phyloP scores from a whole-genome alignment of 2,888 invertebrate species.

The Fragum whitleyi region DNA sequence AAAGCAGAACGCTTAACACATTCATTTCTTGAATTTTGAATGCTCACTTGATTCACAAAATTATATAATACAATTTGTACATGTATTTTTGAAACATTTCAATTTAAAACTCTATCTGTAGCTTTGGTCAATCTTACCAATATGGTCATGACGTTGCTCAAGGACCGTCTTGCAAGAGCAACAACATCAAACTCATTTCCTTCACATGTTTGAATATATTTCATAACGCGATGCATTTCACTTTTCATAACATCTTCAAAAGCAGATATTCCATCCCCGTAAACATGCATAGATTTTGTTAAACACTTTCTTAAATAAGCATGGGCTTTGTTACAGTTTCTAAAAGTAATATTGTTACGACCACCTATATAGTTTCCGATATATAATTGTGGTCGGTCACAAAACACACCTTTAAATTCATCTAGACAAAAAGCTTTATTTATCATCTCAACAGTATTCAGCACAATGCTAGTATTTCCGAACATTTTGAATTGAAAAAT shows the following conservation, averaged over 20 bases:
- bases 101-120: too few relatives aligned
- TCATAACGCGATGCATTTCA: constrained; percentile 7
- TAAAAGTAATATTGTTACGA: not conserved
- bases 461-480: not conserved
- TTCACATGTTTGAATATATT: not conserved
- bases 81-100: too few relatives aligned
- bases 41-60: too few relatives aligned
- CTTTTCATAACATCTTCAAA: constrained; percentile 13
- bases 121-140: too few relatives aligned
- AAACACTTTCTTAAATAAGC: constrained; percentile 25
- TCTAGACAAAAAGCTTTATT: constrained; percentile 17
- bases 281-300: constrained; percentile 12
- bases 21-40: too few relatives aligned
- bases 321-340: not conserved
- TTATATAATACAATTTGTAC: too few relatives aligned
- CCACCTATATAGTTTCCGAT: not conserved
- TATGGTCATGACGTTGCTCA: constrained; percentile 11
- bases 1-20: too few relatives aligned
- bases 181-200: constrained; percentile 22
- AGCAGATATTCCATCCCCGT: constrained; percentile 24
- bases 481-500: constrained; percentile 11
- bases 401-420: not conserved
- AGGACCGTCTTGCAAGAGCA: not conserved
- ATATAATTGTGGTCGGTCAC: constrained; percentile 8
- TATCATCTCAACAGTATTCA: constrained; percentile 18